phyloP scores from a whole-genome alignment of 2,113 vertebrate genomes.

The Columba livia region DNA sequence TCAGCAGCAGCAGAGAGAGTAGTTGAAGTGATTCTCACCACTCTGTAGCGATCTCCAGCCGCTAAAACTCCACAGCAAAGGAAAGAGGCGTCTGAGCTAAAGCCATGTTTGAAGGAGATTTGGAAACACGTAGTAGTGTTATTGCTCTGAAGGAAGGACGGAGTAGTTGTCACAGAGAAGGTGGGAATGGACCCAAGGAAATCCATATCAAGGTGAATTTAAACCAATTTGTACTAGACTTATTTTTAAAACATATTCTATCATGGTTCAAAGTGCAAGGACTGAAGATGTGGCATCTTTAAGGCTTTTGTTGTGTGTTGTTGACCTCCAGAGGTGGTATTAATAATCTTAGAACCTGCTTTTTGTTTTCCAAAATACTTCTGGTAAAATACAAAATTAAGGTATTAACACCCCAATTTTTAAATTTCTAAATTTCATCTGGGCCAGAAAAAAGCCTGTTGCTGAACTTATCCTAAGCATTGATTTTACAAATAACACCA shows the following conservation, averaged over 20 bases:
- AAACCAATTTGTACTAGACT: background rate
- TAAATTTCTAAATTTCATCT: background rate
- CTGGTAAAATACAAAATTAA: background rate
- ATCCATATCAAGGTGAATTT: background rate
- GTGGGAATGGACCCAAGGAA: background rate
- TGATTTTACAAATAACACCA: background rate
- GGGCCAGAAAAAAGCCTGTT: background rate
- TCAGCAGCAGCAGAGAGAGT: background rate
- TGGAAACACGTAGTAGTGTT: rapidly evolving
- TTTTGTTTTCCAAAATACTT: background rate
- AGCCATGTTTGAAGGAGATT: background rate
- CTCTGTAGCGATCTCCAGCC: background rate
- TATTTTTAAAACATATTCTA: background rate
- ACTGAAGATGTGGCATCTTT: background rate
- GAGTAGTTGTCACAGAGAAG: background rate
- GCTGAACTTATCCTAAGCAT: background rate
- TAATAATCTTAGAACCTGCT: background rate
- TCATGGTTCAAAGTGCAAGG: background rate
- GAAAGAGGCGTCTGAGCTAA: background rate
- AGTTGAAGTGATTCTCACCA: background rate
- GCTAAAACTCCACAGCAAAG: background rate
- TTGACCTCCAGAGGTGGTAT: background rate
- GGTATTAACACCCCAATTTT: background rate
- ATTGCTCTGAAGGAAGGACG: background rate
- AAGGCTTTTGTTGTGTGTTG: background rate